These are phyloP conservation scores for Pinctada fucata DNA, from an alignment of 2,888 invertebrate genomes.

Conservation along the genomic window DNA sequence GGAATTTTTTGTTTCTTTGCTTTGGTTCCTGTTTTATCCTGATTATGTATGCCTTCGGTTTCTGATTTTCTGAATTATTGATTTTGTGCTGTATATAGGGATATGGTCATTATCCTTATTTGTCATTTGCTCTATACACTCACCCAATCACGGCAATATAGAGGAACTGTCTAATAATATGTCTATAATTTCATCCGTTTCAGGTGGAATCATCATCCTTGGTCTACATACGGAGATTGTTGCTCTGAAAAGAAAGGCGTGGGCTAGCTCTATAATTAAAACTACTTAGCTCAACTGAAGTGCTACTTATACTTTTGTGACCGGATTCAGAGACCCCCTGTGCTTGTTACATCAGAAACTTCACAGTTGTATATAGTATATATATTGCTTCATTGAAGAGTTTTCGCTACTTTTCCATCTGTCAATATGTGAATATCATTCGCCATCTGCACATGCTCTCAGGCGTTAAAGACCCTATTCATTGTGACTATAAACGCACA, in stretches of 20 bases:
- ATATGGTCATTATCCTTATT: no score
- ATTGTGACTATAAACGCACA: constrained; percentile 1
- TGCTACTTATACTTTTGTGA: constrained; percentile 11
- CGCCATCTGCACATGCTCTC: constrained; percentile 23
- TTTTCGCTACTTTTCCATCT: no score
- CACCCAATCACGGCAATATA: not conserved
- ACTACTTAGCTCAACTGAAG: constrained; percentile 6
- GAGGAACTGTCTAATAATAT: constrained; percentile 8
- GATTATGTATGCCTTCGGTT: no score
- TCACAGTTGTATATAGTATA: not conserved
- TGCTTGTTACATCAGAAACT: constrained; percentile 1
- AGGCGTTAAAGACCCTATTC: constrained; percentile 15
- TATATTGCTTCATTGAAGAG: no score
- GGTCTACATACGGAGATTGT: not conserved
- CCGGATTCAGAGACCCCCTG: not conserved
- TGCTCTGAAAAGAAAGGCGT: constrained; percentile 20
- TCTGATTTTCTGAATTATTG: no score
- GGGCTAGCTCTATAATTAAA: constrained; percentile 8
- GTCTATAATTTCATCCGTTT: constrained; percentile 4
- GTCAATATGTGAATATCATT: constrained; percentile 7
- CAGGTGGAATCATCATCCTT: not conserved
- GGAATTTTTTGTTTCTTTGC: no score
- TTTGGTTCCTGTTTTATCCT: no score
- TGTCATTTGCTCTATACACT: not conserved
- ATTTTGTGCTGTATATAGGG: no score